These are phyloP conservation scores for Psophia crepitans DNA, from an alignment of 2,113 vertebrate species.

Conservation along the genomic window DNA sequence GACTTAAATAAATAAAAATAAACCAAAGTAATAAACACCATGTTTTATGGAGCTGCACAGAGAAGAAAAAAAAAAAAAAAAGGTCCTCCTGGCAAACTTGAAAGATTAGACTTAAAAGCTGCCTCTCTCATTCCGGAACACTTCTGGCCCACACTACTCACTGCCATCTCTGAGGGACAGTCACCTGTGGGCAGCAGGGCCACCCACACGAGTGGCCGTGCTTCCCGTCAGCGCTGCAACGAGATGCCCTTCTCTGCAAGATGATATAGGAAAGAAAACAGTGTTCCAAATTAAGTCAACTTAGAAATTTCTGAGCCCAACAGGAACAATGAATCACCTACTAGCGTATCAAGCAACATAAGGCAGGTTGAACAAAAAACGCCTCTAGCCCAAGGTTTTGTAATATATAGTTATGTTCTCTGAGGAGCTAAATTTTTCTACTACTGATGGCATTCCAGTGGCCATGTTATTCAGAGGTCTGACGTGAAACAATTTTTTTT, in stretches of 20 bases:
- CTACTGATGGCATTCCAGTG: neutral
- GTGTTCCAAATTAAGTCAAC: neutral
- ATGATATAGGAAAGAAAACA: neutral
- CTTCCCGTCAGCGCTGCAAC: fast-evolving
- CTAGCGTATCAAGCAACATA: neutral
- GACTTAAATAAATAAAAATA: constrained; percentile 79
- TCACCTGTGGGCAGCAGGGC: neutral
- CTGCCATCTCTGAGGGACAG: neutral
- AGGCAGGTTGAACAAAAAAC: neutral
- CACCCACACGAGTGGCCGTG: neutral
- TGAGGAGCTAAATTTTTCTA: neutral
- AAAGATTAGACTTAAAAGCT: neutral
- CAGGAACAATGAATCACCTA: neutral
- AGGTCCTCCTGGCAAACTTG: neutral
- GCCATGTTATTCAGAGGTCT: neutral
- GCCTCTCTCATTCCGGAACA: constrained; percentile 28
- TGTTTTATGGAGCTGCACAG: constrained; percentile 70
- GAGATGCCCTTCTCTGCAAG: neutral
- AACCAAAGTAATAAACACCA: constrained; percentile 77
- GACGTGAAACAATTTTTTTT: neutral
- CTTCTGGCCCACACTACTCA: neutral
- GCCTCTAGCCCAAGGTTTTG: neutral
- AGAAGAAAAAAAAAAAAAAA: neutral
- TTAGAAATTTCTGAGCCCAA: neutral
- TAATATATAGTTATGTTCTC: neutral